Evolutionary conservation across 2,888 invertebrate species (phyloP), one percentile per base, ranked within the genome.

Genomic region (Calliphora vomitoria): DNA sequence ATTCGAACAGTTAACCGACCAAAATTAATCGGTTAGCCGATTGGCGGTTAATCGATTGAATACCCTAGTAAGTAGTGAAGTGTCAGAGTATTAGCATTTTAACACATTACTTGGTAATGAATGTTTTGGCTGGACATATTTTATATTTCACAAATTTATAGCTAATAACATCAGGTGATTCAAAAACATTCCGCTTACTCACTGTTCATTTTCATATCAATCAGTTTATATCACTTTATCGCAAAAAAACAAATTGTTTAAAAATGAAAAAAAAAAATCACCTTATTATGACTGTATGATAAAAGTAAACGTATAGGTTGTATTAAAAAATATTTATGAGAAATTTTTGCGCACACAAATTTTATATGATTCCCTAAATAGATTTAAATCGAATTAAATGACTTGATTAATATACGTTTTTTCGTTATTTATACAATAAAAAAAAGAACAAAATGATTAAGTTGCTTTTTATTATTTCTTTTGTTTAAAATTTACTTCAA

Each of bases 111-210:
- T 25, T 25, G 25, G 25, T 25, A 25, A 25, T 25, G 25, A 25
- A 25, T 25, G 2, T 25, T 25, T 25, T 25, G 1, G 1, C 25
- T 25, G 25, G 25, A 25, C 2, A 25, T 25, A 25, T 55, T 55
- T 11, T 20, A 4, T 55, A 55, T 55, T 20, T 55, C 20, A 55
- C 50, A n/a, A n/a, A n/a, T n/a, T 18, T n/a, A 11, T 53, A 35
- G 53, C 20, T 69, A 35, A 75, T 75, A 47, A 75, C 20, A 75
- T 64, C 76, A 64, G 76, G 76, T 64, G 76, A 76, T 53, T n/a
- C 3, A 50, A 41, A 47, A 47, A 10, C 4, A n/a, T 76, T 15
- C 8, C 10, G 4, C 38, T 50, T 38, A 66, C 6, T 66, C 18
- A 66, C 15, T 31, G 1, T 35, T 15, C 15, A 10, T 50, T 69